These are phyloP conservation scores for Hirudo medicinalis DNA, from an alignment of 1,140 invertebrate genomes.

Conservation along the genomic window DNA sequence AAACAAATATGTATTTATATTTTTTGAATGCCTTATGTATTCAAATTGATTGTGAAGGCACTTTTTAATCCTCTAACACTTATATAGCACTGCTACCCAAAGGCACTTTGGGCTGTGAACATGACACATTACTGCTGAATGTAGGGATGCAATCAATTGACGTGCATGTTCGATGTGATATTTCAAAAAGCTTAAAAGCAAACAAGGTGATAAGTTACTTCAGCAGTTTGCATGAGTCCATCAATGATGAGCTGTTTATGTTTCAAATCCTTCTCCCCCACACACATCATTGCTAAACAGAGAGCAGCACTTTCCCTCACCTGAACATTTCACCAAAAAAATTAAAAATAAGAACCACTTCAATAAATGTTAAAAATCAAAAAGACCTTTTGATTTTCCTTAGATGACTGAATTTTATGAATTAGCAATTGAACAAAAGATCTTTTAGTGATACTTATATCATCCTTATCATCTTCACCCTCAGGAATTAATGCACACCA, in stretches of 20 bases:
- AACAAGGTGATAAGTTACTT: slow-evolving; percentile 3
- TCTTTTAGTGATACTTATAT: slow-evolving; percentile 26
- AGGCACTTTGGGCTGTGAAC: no score
- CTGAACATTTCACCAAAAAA: slow-evolving; percentile 34
- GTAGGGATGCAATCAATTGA: no score
- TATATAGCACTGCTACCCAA: no score
- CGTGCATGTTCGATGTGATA: not conserved
- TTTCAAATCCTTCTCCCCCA: slow-evolving; percentile 56
- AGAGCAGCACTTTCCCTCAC: slow-evolving; percentile 57
- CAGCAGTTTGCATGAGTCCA: slow-evolving; percentile 52
- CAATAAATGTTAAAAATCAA: slow-evolving; percentile 23
- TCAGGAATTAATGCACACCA: slow-evolving; percentile 51
- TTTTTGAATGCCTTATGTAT: no score
- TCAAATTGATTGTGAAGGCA: not conserved
- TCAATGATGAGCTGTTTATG: slow-evolving; percentile 55
- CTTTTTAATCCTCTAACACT: no score
- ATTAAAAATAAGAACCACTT: slow-evolving; percentile 16
- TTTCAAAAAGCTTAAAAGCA: not conserved
- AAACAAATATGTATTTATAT: no score
- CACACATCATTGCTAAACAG: slow-evolving; percentile 58
- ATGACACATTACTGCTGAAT: no score
- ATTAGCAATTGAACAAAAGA: slow-evolving; percentile 32
- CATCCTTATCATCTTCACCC: slow-evolving; percentile 34
- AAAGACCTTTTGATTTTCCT: slow-evolving; percentile 34
- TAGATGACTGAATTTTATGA: slow-evolving; percentile 32